A percentile compares a stretch with the other conserved stretches of the same genome.
phyloP scores from a whole-genome alignment of 2,797 vertebrate species.

The Acrossocheilus wenchowensis region DNA sequence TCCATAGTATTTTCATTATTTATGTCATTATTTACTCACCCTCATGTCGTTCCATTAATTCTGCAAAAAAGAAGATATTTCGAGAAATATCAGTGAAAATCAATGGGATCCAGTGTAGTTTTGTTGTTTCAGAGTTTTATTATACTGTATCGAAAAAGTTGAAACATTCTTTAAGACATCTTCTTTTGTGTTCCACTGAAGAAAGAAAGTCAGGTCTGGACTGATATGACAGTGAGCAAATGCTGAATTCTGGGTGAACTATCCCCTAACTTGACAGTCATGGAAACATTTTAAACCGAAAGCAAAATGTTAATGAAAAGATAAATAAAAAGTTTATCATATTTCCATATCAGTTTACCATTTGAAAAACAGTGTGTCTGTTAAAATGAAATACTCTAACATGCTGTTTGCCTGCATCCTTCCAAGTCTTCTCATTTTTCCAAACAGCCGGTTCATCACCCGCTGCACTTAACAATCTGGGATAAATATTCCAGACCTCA shows the following conservation, averaged over 20 bases:
- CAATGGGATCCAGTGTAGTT: not conserved
- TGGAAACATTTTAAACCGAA: not conserved
- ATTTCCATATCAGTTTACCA: conserved; percentile 19
- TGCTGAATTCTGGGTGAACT: not conserved
- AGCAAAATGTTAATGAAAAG: conserved; percentile 1
- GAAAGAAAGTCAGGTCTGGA: not conserved
- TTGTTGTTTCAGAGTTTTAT: not conserved
- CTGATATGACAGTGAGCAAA: not conserved
- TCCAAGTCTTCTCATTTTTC: conserved; percentile 36
- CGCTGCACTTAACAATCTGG: conserved; percentile 10
- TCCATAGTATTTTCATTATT: not conserved
- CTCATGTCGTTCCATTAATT: not conserved
- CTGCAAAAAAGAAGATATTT: not conserved
- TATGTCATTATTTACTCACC: not conserved
- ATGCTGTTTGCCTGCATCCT: not conserved
- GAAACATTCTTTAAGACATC: not conserved
- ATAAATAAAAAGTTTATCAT: not conserved
- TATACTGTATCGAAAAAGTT: not conserved
- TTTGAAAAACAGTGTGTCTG: not conserved
- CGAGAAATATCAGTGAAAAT: not conserved
- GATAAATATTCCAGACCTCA: conserved; percentile 45
- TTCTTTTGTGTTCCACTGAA: not conserved
- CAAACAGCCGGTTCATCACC: conserved; percentile 35
- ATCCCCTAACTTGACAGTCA: not conserved
- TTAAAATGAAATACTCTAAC: conserved; percentile 4